These are phyloP conservation scores for Protomyctophum bolini DNA, from an alignment of 2,113 vertebrate genomes.

Conservation along the genomic window DNA sequence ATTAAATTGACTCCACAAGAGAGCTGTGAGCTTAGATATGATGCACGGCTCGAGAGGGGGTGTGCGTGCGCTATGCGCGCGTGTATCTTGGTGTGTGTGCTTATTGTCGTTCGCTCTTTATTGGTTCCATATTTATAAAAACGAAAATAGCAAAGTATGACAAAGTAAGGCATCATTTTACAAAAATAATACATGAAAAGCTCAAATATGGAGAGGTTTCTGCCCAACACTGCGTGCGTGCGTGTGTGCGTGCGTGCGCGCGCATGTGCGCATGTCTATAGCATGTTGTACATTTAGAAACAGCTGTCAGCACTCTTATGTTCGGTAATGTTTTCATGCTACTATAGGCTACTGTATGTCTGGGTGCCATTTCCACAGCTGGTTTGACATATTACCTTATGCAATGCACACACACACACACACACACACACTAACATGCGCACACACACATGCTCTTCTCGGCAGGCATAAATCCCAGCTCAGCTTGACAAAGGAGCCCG, in stretches of 20 bases:
- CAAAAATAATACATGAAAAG: too few species aligned
- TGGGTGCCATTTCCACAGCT: slow-evolving; percentile 38
- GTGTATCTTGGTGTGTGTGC: slow-evolving; percentile 3
- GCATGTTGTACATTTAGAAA: background rate
- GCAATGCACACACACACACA: slow-evolving; percentile 16
- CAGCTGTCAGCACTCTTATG: background rate
- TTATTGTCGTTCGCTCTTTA: background rate
- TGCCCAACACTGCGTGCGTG: background rate
- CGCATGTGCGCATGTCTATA: background rate
- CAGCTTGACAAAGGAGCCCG: slow-evolving; percentile 71
- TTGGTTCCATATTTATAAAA: background rate
- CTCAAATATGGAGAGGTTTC: too few species aligned
- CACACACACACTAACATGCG: slow-evolving; percentile 26
- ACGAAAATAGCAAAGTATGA: too few species aligned
- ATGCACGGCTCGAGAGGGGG: slow-evolving; percentile 60
- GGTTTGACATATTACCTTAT: slow-evolving; percentile 52
- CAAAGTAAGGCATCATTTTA: too few species aligned
- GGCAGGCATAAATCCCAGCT: slow-evolving; percentile 69
- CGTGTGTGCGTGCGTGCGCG: background rate
- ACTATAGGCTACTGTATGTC: slow-evolving; percentile 22
- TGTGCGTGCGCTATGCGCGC: background rate
- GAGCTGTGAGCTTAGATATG: slow-evolving; percentile 72
- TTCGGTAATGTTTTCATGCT: slow-evolving; percentile 19
- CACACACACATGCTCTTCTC: slow-evolving; percentile 21
- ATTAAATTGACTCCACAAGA: slow-evolving; percentile 72